Evolutionary conservation across 1,140 invertebrate species (phyloP), one percentile per base, ranked within the genome.

Genomic region (Chlorops oryzae): DNA sequence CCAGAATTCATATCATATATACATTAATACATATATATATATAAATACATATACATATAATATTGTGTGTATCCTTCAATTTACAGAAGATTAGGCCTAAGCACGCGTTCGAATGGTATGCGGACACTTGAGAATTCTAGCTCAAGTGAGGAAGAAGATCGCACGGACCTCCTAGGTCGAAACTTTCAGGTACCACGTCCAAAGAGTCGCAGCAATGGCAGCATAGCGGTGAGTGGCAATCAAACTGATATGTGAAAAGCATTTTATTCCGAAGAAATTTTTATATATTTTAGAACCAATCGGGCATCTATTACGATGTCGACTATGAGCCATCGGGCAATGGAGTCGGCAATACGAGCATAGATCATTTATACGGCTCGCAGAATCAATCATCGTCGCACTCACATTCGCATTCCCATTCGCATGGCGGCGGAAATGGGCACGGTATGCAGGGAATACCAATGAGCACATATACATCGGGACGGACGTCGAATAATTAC

Each of bases 251-350:
- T n/a, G n/a, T n/a, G n/a, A n/a, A n/a, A n/a, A n/a, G n/a, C n/a
- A n/a, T n/a, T n/a, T n/a, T n/a, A n/a, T n/a, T n/a, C n/a, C n/a
- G n/a, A n/a, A n/a, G n/a, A n/a, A n/a, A 27, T 50, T n/a, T 48
- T 44, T 51, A 42, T 56, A 52, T 45, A 51, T 73, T 68, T 41
- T 65, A 82, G 87, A 89, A 88, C 72, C 87, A 90, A 77, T 89
- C 84, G 58, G 86, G 86, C 40, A 90, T 91, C 56, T 91, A 91
- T 69, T 90, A 90, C 59, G 88, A 91, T 62, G 87, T 90, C 17
- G 87, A 91, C 52, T 90, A 89, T 58, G 87, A 89, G 61, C 81
- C 83, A 58, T 74, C 76, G 42, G 81, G 80, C 47, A 77, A 79
- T 57, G 69, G 69, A 41, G 64, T 69, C 28, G 65, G 68, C 18